A percentile compares a stretch with the other conserved stretches of the same genome.
phyloP scores from a whole-genome alignment of 2,888 invertebrate genomes.

The Drosophila lutescens region DNA sequence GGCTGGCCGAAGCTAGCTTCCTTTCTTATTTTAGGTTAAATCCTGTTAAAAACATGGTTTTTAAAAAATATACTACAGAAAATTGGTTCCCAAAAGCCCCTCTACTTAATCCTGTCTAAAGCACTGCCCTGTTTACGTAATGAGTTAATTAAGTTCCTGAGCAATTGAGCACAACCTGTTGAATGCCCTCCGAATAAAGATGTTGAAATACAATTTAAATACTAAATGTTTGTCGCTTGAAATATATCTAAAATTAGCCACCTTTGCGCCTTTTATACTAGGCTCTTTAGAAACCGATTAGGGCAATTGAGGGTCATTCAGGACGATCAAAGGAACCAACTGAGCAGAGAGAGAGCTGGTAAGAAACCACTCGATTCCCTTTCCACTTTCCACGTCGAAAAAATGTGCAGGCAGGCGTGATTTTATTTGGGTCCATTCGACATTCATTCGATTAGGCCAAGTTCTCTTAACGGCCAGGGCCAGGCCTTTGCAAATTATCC shows the following conservation, averaged over 20 bases:
- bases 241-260: neutral
- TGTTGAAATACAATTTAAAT: neutral
- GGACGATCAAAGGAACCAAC: slow-evolving; percentile 18
- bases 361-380: neutral
- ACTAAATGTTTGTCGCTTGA: neutral
- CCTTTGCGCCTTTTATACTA: neutral
- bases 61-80: too few species aligned
- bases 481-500: slow-evolving; percentile 19
- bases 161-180: too few species aligned
- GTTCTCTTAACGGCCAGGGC: slow-evolving; percentile 19
- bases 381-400: neutral
- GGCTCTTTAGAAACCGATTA: neutral
- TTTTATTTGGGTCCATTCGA: slow-evolving; percentile 47
- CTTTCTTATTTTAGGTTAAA: too few species aligned
- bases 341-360: neutral
- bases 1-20: too few species aligned
- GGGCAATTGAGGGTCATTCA: slow-evolving; percentile 12
- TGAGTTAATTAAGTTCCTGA: too few species aligned
- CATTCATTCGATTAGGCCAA: slow-evolving; percentile 36
- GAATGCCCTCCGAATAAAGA: too few species aligned
- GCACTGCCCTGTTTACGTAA: too few species aligned
- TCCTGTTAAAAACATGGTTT: too few species aligned
- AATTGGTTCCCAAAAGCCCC: too few species aligned
- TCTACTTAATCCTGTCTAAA: too few species aligned
- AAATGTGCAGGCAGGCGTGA: slow-evolving; percentile 36